Evolutionary conservation across 2,888 invertebrate genomes (phyloP).

Genomic region (Rhagophthalmus giganteus): DNA sequence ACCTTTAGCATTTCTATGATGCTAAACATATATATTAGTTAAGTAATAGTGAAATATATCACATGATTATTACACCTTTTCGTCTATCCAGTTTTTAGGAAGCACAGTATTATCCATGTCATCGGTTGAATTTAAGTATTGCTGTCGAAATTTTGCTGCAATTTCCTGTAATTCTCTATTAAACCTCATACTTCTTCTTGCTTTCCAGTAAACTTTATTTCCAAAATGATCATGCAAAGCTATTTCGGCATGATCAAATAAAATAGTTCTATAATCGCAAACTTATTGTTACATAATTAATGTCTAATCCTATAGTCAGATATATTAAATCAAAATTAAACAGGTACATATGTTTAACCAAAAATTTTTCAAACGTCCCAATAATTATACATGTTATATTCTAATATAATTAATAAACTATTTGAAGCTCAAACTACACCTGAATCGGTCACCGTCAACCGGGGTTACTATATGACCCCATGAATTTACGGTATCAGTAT

Average conservation of each 20-base stretch:
- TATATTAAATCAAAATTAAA: too few species aligned
- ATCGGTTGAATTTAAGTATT: constrained; percentile 66
- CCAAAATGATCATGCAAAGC: constrained; percentile 88
- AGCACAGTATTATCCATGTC: constrained; percentile 62
- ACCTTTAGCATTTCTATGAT: constrained; percentile 60
- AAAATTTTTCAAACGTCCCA: too few species aligned
- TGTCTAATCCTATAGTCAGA: too few species aligned
- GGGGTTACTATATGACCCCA: too few species aligned
- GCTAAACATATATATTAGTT: constrained; percentile 44
- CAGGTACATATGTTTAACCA: too few species aligned
- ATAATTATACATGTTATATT: too few species aligned
- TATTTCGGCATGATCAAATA: constrained; percentile 82
- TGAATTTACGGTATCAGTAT: too few species aligned
- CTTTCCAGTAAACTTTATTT: constrained; percentile 79
- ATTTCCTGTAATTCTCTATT: constrained; percentile 66
- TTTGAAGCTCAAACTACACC: too few species aligned
- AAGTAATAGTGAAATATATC: not conserved
- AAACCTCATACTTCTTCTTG: constrained; percentile 90
- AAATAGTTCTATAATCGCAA: constrained; percentile 57
- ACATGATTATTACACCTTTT: constrained; percentile 53
- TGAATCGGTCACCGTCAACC: too few species aligned
- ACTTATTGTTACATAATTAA: too few species aligned
- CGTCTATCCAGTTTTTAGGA: constrained; percentile 65
- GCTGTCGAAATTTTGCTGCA: constrained; percentile 69
- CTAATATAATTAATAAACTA: too few species aligned